These are phyloP conservation scores for Parnassius glacialis DNA, from an alignment of 2,888 invertebrate species.

Conservation along the genomic window DNA sequence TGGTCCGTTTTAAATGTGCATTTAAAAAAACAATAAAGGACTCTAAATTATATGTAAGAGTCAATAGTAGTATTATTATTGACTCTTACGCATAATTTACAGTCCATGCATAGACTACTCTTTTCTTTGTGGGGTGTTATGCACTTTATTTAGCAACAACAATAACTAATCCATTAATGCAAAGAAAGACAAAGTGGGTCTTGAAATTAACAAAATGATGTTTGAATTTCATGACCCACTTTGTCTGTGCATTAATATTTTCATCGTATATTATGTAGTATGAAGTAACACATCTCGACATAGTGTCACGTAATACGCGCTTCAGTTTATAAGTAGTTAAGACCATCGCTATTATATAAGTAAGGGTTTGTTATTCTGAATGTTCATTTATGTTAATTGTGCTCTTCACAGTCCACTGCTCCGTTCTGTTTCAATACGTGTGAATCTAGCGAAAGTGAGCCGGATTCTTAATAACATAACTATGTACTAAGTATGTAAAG, in stretches of 20 bases:
- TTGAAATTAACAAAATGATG: too few species aligned
- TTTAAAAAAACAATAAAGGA: too few species aligned
- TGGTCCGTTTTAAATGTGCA: too few species aligned
- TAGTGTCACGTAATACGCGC: slow-evolving; percentile 14
- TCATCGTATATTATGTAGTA: neutral
- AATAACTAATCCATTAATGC: too few species aligned
- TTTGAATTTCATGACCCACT: too few species aligned
- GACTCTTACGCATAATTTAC: too few species aligned
- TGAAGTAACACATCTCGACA: neutral
- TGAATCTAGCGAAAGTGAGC: slow-evolving; percentile 33
- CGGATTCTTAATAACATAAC: slow-evolving; percentile 29
- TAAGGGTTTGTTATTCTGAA: slow-evolving; percentile 20
- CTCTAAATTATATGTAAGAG: too few species aligned
- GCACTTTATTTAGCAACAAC: too few species aligned
- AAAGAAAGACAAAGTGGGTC: too few species aligned
- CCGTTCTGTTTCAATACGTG: slow-evolving; percentile 32
- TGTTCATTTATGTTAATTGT: slow-evolving; percentile 25
- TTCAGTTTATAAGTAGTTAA: slow-evolving; percentile 6
- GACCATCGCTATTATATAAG: slow-evolving; percentile 9
- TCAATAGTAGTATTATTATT: too few species aligned
- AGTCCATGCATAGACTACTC: too few species aligned
- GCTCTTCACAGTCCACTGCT: slow-evolving; percentile 28
- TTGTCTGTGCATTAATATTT: neutral
- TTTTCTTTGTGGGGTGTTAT: too few species aligned
- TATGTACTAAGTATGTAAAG: slow-evolving; percentile 10